Evolutionary conservation across 2,113 vertebrate genomes (phyloP).

Genomic region (Sinosuthora webbiana): DNA sequence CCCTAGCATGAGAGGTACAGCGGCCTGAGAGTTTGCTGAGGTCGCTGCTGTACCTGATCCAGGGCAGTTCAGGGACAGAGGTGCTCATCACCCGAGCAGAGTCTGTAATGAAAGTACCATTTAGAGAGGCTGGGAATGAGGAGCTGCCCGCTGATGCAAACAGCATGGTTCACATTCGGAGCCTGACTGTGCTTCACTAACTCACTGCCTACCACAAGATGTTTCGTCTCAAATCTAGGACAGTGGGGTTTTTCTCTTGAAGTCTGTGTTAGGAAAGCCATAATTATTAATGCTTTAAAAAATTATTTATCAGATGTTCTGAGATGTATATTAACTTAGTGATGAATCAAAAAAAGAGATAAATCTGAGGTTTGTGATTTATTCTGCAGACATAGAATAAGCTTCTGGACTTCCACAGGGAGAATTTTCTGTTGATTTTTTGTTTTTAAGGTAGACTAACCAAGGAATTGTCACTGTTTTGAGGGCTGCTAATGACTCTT

Average conservation of each 20-base stretch:
- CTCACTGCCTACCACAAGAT: background rate
- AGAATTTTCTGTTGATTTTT: background rate
- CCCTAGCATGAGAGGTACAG: background rate
- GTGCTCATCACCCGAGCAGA: background rate
- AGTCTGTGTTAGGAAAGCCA: background rate
- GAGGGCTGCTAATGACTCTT: background rate
- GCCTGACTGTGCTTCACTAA: background rate
- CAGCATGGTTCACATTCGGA: background rate
- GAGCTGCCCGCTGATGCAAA: background rate
- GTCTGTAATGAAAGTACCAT: background rate
- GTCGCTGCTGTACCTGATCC: background rate
- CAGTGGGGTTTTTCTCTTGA: background rate
- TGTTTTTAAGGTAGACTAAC: background rate
- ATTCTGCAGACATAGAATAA: background rate
- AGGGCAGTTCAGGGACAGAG: background rate
- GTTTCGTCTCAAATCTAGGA: background rate
- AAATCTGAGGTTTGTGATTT: background rate
- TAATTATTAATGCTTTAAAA: conserved; percentile 31
- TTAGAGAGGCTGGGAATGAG: background rate
- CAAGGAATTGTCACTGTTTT: background rate
- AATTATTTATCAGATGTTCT: background rate
- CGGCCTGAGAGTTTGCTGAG: background rate
- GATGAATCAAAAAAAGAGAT: conserved; percentile 9
- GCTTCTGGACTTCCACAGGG: background rate
- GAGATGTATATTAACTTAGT: background rate